Evolutionary conservation across 2,888 invertebrate species (phyloP), one percentile per base, ranked within the genome.

Genomic region (Scaptomyza tumidula): DNA sequence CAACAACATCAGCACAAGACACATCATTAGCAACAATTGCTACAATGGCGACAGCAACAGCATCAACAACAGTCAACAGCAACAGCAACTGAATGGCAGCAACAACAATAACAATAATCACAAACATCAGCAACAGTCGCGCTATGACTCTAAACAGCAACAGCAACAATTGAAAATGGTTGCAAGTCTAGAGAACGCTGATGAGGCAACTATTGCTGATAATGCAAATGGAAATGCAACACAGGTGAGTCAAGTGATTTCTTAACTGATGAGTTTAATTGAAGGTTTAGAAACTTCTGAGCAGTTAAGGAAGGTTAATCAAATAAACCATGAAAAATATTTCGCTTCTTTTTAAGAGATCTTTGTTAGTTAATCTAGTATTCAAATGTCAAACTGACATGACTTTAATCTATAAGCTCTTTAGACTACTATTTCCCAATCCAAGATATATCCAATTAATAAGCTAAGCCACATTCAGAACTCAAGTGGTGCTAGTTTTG

Each of bases 1-100:
- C 56, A 75, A 24, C 44, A 79, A 52, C 56, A 71, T 53, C 57
- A 79, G 60, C 67, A 68, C 58, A 62, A 77, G 76, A 73, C 73
- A 85, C 87, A 78, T 85, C 69, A 83, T 82, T 78, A 78, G 85
- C 81, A 87, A 87, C 86, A 85, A 79, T 77, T 82, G 82, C 76
- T 83, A 78, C 55, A 82, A 78, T 50, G 77, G 68, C 74, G 75
- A 74, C 80, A 73, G 63, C 75, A 84, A 60, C 75, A 74, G 65
- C 71, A 71, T 58, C 52, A 75, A 68, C 57, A 33, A n/a, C n/a
- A n/a, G n/a, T n/a, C n/a, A n/a, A n/a, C n/a, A 24, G 11, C 53
- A 60, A 49, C 63, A 62, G 27, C 63, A 68, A 67, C 72, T 50
- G 62, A 71, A 80, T 68, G 71, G 63, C 67, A 71, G 48, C 66